Evolutionary conservation across 1,140 invertebrate genomes (phyloP), one percentile per base, ranked within the genome.

Genomic region (Nautilus pompilius): DNA sequence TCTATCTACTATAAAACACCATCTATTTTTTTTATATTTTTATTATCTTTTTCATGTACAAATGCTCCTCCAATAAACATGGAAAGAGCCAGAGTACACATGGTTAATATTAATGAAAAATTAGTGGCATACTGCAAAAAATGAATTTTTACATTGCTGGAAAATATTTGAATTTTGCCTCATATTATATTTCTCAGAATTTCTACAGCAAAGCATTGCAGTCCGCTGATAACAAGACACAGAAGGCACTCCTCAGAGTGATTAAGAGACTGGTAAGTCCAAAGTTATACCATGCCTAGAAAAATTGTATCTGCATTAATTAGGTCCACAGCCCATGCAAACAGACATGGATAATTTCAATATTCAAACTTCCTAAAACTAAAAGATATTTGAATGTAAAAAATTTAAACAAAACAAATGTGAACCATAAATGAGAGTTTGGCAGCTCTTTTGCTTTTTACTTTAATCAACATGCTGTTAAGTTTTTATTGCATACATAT

Each of bases 161-260:
- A 5, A n/a, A 6, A 1, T 29, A 17, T 13, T 20, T n/a, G 26
- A 24, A 29, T 20, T 66, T 1, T 46, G 5, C 29, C 41, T 32
- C 20, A 46, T 33, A 36, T 62, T 48, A 4, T 58, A 20, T 49
- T 32, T 72, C 71, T 17, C 68, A 81, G 80, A 72, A 75, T 22
- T 80, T 65, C 56, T 82, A 80, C 70, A 77, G 75, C 51, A 73
- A 77, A 58, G 72, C 73, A 15, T 64, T 82, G 48, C 72, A 70
- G 56, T 73, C 71, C 53, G 68, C 76, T 49, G 76, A 82, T 65
- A 67, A 71, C 17, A 81, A 79, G 63, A 82, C 78, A 66, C 82
- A 83, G 67, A 83, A 83, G 68, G 71, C 81, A 59, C 58, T 83
- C 17, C 67, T 83, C 5, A 58, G 82, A 46, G 73, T 82, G 20